Base-by-base conservation (phyloP, 1,140 invertebrate genomes). In the Maconellicoccus hirsutus region DNA sequence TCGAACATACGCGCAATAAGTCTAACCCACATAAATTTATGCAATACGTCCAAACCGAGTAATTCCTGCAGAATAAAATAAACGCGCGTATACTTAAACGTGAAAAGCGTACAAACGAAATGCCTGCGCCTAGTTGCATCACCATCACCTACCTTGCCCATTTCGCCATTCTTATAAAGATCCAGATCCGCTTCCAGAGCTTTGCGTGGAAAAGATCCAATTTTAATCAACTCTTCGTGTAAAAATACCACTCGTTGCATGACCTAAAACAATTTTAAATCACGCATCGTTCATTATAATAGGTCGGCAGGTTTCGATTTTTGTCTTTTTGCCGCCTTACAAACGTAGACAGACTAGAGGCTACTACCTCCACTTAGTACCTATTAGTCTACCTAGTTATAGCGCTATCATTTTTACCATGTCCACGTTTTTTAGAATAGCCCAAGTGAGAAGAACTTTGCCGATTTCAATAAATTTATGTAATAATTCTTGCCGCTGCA, bases 21-120 rank as follows among this genome's bases (percentile, higher is more conserved):
- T 74, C 94, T 89, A 0, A 96, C 92, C 97, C 97, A 99, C 86
- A 95, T 94, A 77, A 97, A 96, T 80, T 99, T 99, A 79, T 99
- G 96, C 73, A 98, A 83, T 0, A 97, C 92, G 80, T 99, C 97
- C 72, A 99, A 81, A 1, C 94, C 93, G 66, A 96, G 85, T 38
- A 99, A 81, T 78, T 97, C 93, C 87, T 90, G 74, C 29, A 33
- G 29, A 33, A 33, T 6, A 6, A 33, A 33, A 3, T 3, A 33
- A 33, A 33, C n/a, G n/a, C n/a, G n/a, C n/a, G n/a, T n/a, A n/a
- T n/a, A n/a, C n/a, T n/a, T n/a, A n/a, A n/a, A n/a, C n/a, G n/a
- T n/a, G n/a, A n/a, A n/a, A n/a, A 42, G 10, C 39, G 10, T 42
- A n/a, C n/a, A n/a, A n/a, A n/a, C n/a, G n/a, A 73, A 72, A 42